These are phyloP conservation scores for Cebidichthys violaceus DNA, from an alignment of 2,113 vertebrate genomes.

Conservation along the genomic window DNA sequence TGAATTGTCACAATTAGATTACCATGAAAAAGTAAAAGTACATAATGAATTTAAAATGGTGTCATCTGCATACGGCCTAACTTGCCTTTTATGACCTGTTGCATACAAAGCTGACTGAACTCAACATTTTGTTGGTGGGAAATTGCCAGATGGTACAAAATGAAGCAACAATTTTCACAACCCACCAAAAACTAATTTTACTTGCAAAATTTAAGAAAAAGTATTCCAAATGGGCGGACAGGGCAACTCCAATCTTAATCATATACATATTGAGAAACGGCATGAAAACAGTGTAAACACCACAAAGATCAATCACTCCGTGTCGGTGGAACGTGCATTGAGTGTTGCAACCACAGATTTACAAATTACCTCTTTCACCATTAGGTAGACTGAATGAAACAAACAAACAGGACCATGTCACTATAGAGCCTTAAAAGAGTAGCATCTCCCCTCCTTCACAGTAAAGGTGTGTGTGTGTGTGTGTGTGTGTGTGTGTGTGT, in stretches of 20 bases:
- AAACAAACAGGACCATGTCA: conserved; percentile 43
- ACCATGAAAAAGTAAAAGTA: neutral
- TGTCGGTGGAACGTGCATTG: conserved; percentile 15
- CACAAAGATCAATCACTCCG: conserved; percentile 28
- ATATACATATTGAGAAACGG: neutral
- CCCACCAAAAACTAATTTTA: neutral
- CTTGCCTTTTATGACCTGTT: neutral
- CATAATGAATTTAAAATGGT: neutral
- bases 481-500: conserved; percentile 13
- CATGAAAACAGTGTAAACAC: conserved; percentile 13
- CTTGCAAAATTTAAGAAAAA: neutral
- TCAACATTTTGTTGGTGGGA: neutral
- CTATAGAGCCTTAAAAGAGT: neutral
- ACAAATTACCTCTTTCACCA: conserved; percentile 49
- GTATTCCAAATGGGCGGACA: no score
- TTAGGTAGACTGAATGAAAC: conserved; percentile 53
- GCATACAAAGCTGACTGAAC: neutral
- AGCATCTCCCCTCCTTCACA: neutral
- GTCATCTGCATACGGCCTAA: neutral
- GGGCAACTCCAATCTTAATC: neutral
- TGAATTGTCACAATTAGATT: neutral
- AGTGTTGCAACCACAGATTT: conserved; percentile 12
- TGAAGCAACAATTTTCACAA: neutral
- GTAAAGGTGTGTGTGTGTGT: conserved; percentile 6
- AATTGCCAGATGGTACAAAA: neutral